Base-by-base conservation (phyloP, 2,113 vertebrate species). In the Rhinolophus sinicus region DNA sequence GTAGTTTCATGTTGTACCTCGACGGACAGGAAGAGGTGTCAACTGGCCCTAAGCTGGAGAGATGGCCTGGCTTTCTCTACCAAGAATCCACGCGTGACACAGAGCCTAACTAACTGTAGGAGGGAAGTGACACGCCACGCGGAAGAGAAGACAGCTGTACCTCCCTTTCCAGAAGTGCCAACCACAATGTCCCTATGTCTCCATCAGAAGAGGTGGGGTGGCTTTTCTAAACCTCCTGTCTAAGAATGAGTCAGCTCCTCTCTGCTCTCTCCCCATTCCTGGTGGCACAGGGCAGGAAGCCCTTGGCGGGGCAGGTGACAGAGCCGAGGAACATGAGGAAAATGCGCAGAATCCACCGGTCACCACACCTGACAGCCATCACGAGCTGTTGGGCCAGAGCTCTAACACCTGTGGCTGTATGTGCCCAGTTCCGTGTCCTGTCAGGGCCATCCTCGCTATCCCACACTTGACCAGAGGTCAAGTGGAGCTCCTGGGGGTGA, bases 391-490 rank as follows among this genome's bases (percentile, higher is more conserved):
- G 33, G 24, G 2, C 19, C 15, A 15, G 28, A 65, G 67, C 38
- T 33, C 10, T 2, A 1, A 5, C 33, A 11, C 38, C 24, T 0
- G 28, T 0, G 33, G 35, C 64, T 12, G 2, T 5, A 1, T 2
- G 2, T 7, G 7, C 58, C 50, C 2, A 0, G 22, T 15, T 2
- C 75, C 22, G 47, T 1, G 40, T 33, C 28, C 50, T 14, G 3
- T 6, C 13, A 15, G 30, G 40, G 16, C 77, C 44, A 9, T 12
- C 33, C 54, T 21, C 0, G 1, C 76, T 16, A 12, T 50, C 65
- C n/a, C 19, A 26, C 1, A 0, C 35, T 21, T 50, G 78, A 52
- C n/a, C 24, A n/a, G 35, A 62, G 38, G 38, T 76, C 58, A 47
- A 30, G 6, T 33, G 54, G 76, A 50, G 44, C 52, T 56, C 50